phyloP scores from a whole-genome alignment of 2,888 invertebrate species.

The Xestia c-nigrum region DNA sequence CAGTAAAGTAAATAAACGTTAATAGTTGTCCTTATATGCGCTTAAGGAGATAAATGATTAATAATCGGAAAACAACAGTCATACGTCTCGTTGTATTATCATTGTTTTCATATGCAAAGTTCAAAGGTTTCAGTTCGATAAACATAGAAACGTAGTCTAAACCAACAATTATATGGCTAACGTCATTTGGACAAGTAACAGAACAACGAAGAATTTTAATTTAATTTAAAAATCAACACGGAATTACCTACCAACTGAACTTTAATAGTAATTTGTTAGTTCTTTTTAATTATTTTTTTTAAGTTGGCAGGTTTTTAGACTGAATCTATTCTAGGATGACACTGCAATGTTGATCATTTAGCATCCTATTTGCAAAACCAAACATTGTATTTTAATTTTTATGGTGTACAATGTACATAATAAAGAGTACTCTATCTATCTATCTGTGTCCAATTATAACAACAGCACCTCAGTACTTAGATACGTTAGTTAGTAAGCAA shows the following conservation, averaged over 20 bases:
- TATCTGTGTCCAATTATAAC: background rate
- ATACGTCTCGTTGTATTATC: constrained; percentile 18
- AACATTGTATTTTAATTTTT: too few species aligned
- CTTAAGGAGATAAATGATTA: constrained; percentile 1
- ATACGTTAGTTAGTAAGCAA: background rate
- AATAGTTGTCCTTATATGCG: background rate
- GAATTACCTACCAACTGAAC: too few species aligned
- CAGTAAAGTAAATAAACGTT: background rate
- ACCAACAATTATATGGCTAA: background rate
- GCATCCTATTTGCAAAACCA: too few species aligned
- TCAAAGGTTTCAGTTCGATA: constrained; percentile 35
- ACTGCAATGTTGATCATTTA: background rate
- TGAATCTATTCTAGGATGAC: background rate
- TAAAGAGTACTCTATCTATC: too few species aligned
- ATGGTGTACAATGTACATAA: too few species aligned
- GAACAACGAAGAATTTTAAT: background rate
- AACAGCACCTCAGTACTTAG: background rate
- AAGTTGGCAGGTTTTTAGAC: too few species aligned
- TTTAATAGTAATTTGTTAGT: too few species aligned
- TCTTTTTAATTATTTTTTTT: too few species aligned
- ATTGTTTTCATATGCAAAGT: constrained; percentile 29
- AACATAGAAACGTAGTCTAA: constrained; percentile 16
- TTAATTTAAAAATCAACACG: background rate
- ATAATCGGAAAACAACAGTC: constrained; percentile 20
- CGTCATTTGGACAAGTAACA: background rate